Evolutionary conservation across 2,888 invertebrate species (phyloP).

Genomic region (Microdon myrmicae): DNA sequence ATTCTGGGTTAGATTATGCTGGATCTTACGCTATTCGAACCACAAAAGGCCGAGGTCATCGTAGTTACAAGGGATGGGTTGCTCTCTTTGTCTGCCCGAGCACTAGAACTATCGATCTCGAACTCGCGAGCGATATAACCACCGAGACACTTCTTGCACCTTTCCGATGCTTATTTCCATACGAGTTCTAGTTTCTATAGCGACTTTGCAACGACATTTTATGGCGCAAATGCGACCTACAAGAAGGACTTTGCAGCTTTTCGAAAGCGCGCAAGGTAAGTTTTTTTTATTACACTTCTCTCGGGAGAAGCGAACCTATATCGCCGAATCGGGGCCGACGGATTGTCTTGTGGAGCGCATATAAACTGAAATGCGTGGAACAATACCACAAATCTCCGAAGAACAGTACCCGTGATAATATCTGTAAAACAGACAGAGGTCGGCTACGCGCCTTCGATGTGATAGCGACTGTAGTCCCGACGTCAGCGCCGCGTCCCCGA

Average conservation of each 20-base stretch:
- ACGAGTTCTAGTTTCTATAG: slow-evolving; percentile 6
- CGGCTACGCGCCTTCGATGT: no score
- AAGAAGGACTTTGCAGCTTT: not conserved
- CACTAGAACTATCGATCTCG: slow-evolving; percentile 31
- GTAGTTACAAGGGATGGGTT: slow-evolving; percentile 21
- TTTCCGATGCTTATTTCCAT: slow-evolving; percentile 7
- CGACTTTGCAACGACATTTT: slow-evolving; percentile 8
- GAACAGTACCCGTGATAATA: no score
- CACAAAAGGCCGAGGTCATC: slow-evolving; percentile 25
- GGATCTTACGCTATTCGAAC: slow-evolving; percentile 22
- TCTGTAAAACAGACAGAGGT: no score
- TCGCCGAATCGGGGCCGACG: no score
- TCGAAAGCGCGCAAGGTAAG: no score
- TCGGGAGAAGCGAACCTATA: no score
- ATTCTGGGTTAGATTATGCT: slow-evolving; percentile 23
- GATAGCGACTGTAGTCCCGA: no score
- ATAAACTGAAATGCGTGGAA: no score
- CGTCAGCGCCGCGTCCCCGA: no score
- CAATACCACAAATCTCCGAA: no score
- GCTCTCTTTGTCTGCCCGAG: slow-evolving; percentile 28
- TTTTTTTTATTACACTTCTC: no score
- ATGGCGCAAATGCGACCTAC: not conserved
- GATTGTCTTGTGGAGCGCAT: no score
- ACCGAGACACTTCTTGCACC: slow-evolving; percentile 23
- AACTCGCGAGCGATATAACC: slow-evolving; percentile 31